Evolutionary conservation across 2,797 vertebrate genomes (phyloP).

Genomic region (Coilia nasus): DNA sequence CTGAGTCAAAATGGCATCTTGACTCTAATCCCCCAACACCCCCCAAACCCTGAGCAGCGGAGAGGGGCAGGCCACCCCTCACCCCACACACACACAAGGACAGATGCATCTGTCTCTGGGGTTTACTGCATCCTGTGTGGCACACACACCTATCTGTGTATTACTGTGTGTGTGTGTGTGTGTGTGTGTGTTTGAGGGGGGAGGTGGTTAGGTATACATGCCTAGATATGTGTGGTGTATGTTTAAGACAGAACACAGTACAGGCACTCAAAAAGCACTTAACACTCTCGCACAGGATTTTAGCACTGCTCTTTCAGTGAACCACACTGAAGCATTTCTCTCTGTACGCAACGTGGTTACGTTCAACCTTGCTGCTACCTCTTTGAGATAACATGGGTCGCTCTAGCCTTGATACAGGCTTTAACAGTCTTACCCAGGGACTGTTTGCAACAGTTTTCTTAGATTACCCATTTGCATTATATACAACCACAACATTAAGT

Average conservation of each 20-base stretch:
- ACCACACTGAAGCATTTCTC: not conserved
- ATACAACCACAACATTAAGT: not conserved
- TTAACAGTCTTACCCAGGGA: not conserved
- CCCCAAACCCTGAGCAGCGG: not conserved
- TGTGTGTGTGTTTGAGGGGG: not conserved
- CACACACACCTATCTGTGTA: not conserved
- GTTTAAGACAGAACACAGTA: not conserved
- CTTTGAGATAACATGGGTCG: not conserved
- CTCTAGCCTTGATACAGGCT: not conserved
- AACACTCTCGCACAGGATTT: not conserved
- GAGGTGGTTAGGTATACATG: not conserved
- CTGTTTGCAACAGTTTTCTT: not conserved
- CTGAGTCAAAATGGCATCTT: conserved; percentile 73
- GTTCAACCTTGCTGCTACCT: not conserved
- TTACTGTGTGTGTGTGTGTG: not conserved
- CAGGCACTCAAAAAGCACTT: not conserved
- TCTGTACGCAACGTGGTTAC: not conserved
- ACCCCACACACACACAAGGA: no score
- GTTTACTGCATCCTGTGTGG: not conserved
- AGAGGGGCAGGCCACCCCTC: conserved; percentile 47
- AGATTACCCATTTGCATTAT: not conserved
- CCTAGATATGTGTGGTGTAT: not conserved
- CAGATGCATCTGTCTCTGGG: not conserved
- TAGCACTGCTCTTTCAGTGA: not conserved
- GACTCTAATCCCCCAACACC: conserved; percentile 57